Base-by-base conservation (phyloP, 2,797 vertebrate species). In the Eleutherodactylus coqui region DNA sequence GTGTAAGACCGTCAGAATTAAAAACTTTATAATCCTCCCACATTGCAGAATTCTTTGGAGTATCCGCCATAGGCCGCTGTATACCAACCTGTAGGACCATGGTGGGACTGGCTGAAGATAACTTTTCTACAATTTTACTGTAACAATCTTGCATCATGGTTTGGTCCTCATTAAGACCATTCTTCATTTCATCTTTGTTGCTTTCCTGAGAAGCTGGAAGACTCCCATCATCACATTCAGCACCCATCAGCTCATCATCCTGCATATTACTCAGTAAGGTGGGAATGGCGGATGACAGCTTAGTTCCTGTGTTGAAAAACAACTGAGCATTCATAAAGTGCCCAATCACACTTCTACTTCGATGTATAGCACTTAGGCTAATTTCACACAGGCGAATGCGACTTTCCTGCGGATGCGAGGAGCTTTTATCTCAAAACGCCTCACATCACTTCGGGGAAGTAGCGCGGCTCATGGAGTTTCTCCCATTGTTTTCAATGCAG, bases 81-180 rank as follows among this genome's bases (percentile, higher is more conserved):
- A 21, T 7, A 80, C 81, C 29, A 94, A 99, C 98, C 97, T 99
- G 98, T 45, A 98, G 93, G 72, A 99, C 98, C 98, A 99, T 99
- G n/a, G 97, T 98, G 3, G 98, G 97, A 91, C 97, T 99, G 77
- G 97, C 97, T 49, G 96, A 90, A 8, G 97, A 99, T 45, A 99
- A 93, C 75, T 97, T 99, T 89, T 99, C 98, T 45, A 99, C 98
- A 0, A 99, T 99, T 94, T 99, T 99, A 95, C 97, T 98, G 92
- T 99, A 99, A 90, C 98, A 99, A 89, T 99, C 98, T 89, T 99
- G 98, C 98, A 99, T 99, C 98, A 99, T 98, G 76, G 97, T 98
- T 91, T 99, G 97, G 90, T 99, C 97, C 89, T 98, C 96, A 88
- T 97, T 98, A 84, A 97, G 96, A 73, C 96, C 96, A 89, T 94